These are phyloP conservation scores for Periphyllus acericola DNA, from an alignment of 2,888 invertebrate genomes.

Conservation along the genomic window DNA sequence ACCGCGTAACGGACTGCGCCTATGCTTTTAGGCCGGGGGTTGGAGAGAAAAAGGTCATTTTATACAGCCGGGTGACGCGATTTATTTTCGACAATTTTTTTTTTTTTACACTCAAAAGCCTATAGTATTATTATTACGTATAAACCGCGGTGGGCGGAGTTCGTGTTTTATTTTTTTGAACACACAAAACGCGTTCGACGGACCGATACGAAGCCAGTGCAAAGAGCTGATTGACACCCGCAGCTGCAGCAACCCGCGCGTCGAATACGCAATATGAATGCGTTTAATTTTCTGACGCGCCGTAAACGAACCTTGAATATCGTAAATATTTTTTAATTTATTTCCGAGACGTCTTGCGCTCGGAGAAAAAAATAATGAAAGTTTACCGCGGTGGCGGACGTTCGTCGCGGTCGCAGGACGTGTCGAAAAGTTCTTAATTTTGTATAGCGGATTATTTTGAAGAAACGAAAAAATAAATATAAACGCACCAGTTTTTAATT, in stretches of 20 bases:
- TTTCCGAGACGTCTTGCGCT: not conserved
- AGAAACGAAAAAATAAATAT: not conserved
- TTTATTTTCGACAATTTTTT: not conserved
- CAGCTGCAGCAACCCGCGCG: not conserved
- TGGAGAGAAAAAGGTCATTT: not conserved
- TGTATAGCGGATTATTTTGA: not conserved
- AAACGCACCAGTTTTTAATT: not conserved
- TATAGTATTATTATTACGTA: not conserved
- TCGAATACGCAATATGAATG: not conserved
- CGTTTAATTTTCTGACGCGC: not conserved
- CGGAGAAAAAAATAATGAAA: not conserved
- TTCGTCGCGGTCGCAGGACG: not conserved
- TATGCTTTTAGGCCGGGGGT: not conserved
- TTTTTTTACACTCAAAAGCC: not conserved
- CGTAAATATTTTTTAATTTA: not conserved
- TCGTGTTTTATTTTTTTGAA: not conserved
- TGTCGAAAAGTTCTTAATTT: not conserved
- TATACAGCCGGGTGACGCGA: not conserved
- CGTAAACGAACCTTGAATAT: conserved; percentile 9
- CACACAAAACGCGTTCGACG: not conserved
- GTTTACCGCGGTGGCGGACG: not conserved
- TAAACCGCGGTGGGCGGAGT: not conserved
- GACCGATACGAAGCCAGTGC: not conserved
- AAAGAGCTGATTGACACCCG: not conserved
- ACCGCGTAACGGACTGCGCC: not conserved